Percentiles rank a stretch among this genome's conserved stretches.
phyloP scores from a whole-genome alignment of 2,797 vertebrate genomes.

The Scolopax rusticola region DNA sequence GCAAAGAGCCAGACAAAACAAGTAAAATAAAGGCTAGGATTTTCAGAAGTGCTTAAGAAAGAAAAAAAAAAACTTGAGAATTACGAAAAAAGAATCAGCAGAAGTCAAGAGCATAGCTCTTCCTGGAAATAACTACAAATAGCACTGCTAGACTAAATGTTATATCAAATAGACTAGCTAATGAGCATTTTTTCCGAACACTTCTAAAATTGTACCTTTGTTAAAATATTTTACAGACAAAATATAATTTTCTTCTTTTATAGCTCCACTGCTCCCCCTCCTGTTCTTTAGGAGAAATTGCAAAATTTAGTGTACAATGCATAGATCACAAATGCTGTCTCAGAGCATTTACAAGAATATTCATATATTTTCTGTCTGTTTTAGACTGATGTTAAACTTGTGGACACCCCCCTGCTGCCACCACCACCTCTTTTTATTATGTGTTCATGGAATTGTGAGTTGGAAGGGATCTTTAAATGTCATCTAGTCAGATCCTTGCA shows the following conservation, averaged over 20 bases:
- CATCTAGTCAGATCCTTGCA: not conserved
- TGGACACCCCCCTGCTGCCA: not conserved
- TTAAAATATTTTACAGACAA: rapidly evolving
- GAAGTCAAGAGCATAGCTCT: not conserved
- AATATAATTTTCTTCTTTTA: rapidly evolving
- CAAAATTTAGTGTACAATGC: rapidly evolving
- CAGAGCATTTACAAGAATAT: not conserved
- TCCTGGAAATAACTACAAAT: not conserved
- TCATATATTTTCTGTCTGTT: not conserved
- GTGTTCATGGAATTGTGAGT: not conserved
- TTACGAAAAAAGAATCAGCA: not conserved
- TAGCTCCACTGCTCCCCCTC: not conserved
- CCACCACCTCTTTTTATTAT: not conserved
- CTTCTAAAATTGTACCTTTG: not conserved
- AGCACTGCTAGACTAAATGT: not conserved
- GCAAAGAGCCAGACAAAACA: not conserved
- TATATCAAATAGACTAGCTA: not conserved
- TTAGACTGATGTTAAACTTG: not conserved
- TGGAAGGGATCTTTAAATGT: not conserved
- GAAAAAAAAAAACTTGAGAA: not conserved
- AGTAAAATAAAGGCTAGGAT: not conserved
- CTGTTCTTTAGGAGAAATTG: not conserved
- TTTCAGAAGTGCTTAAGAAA: not conserved
- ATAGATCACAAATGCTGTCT: not conserved
- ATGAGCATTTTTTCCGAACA: not conserved